Conservation (phyloP, 2,113 vertebrate species). For the Cardinalis cardinalis region DNA sequence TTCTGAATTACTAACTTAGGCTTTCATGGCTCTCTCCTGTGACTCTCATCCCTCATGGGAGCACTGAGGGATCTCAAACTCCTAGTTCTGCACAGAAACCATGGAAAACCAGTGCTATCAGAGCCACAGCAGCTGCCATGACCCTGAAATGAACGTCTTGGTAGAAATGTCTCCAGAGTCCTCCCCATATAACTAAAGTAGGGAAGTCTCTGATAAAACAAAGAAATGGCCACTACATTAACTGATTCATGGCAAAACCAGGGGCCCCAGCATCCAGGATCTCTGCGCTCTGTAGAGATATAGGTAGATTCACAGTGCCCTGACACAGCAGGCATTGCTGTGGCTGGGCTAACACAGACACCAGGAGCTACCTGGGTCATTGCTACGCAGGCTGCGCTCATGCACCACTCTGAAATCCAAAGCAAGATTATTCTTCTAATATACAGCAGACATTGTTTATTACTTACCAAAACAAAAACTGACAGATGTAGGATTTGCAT, state of each 20-base stretch:
- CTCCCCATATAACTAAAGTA: not conserved
- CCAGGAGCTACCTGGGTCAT: not conserved
- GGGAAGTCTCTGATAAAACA: not conserved
- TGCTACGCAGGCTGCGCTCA: accelerated
- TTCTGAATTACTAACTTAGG: not conserved
- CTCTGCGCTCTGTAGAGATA: not conserved
- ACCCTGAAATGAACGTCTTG: not conserved
- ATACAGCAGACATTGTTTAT: not conserved
- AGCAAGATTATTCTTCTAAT: not conserved
- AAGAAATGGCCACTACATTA: not conserved
- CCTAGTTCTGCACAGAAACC: not conserved
- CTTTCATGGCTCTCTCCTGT: not conserved
- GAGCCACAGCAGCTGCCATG: not conserved
- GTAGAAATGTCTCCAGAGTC: not conserved
- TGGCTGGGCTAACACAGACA: not conserved
- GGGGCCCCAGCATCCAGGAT: not conserved
- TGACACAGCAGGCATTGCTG: not conserved
- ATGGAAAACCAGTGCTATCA: not conserved
- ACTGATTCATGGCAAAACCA: not conserved
- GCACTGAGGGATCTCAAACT: not conserved
- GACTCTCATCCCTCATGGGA: not conserved
- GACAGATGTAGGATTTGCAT: not conserved
- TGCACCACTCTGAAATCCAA: not conserved
- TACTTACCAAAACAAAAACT: not conserved
- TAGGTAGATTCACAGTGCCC: not conserved